These are phyloP conservation scores for Gracilinanus agilis DNA, from an alignment of 2,113 vertebrate species.

Conservation along the genomic window DNA sequence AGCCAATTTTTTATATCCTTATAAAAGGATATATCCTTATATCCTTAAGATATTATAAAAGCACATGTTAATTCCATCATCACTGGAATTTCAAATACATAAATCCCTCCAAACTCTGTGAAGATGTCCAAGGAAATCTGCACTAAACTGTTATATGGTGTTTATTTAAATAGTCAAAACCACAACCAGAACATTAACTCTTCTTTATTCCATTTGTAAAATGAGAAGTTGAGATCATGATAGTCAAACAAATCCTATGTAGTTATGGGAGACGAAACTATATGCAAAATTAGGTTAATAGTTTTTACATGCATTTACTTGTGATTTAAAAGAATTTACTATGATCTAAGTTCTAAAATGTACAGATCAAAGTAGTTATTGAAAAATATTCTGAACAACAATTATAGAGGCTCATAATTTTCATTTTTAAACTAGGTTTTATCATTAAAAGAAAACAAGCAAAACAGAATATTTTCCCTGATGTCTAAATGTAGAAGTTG, in stretches of 20 bases:
- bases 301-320: slow-evolving; percentile 28
- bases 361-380: slow-evolving; percentile 15
- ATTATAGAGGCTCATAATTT: slow-evolving; percentile 48
- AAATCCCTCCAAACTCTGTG: slow-evolving; percentile 67
- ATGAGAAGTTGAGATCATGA: slow-evolving; percentile 34
- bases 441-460: slow-evolving; percentile 13
- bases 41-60: slow-evolving; percentile 58
- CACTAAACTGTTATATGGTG: slow-evolving; percentile 62
- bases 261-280: slow-evolving; percentile 42
- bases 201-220: slow-evolving; percentile 59
- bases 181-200: slow-evolving; percentile 21
- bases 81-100: slow-evolving; percentile 64
- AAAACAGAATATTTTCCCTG: slow-evolving; percentile 5
- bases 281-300: slow-evolving; percentile 39
- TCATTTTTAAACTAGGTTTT: slow-evolving; percentile 42
- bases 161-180: slow-evolving; percentile 65
- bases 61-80: slow-evolving; percentile 39
- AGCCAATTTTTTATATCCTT: slow-evolving; percentile 21
- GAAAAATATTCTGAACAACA: not conserved
- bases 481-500: slow-evolving; percentile 9
- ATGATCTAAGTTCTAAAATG: slow-evolving; percentile 26
- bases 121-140: slow-evolving; percentile 67
- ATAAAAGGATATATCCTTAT: too few relatives aligned
- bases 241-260: slow-evolving; percentile 40
- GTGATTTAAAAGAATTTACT: slow-evolving; percentile 19